Conservation (phyloP, 2,888 invertebrate genomes). For the Drosophila robusta region DNA sequence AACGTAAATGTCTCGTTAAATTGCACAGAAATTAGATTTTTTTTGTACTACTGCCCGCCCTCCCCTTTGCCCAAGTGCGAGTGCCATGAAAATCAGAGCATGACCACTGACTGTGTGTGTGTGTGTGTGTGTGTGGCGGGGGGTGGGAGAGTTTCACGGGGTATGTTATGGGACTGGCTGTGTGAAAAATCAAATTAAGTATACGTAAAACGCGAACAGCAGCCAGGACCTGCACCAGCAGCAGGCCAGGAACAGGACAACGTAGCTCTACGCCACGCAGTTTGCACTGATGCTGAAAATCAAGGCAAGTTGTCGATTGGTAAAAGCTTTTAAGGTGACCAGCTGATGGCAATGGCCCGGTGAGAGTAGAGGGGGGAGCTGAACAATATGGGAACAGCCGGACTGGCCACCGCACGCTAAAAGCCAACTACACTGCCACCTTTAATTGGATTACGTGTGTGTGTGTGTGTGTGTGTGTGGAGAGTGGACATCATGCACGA, state of each 20-base stretch:
- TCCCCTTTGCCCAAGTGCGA: constrained; percentile 34
- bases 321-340: constrained; percentile 77
- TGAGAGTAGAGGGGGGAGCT: not conserved
- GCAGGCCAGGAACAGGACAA: constrained; percentile 16
- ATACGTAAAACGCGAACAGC: constrained; percentile 76
- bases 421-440: constrained; percentile 81
- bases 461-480: constrained; percentile 30
- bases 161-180: constrained; percentile 39
- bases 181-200: constrained; percentile 80
- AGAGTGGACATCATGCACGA: constrained; percentile 38
- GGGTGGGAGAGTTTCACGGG: constrained; percentile 8
- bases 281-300: constrained; percentile 70
- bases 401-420: constrained; percentile 69
- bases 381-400: constrained; percentile 36
- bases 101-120: constrained; percentile 65
- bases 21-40: constrained; percentile 83
- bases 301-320: constrained; percentile 78
- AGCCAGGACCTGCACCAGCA: constrained; percentile 26
- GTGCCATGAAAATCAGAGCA: constrained; percentile 73
- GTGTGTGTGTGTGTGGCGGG: constrained; percentile 11
- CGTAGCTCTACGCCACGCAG: constrained; percentile 43
- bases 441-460: constrained; percentile 81
- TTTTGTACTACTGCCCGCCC: constrained; percentile 9
- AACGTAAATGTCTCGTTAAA: constrained; percentile 84
- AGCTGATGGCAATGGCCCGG: constrained; percentile 38